Evolutionary conservation across 2,888 invertebrate species (phyloP), one percentile per base, ranked within the genome.

Genomic region (Drosophila sordidapex): DNA sequence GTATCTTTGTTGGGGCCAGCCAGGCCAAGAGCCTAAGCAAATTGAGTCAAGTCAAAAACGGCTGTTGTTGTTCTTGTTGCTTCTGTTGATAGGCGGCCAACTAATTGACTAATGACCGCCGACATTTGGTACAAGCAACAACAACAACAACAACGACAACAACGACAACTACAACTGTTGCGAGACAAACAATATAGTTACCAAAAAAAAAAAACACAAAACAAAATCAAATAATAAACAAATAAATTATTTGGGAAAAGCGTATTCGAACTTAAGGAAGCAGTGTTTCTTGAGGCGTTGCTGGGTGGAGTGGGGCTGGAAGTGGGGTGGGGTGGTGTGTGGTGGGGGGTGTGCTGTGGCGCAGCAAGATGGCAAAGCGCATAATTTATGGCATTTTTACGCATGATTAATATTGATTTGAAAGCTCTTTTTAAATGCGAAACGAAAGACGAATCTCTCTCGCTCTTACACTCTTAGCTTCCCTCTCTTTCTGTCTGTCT

Each of bases 351-450:
- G 13, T 13, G 53, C 29, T 57, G 21, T 57, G 57, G 31, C 57
- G 29, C 51, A 56, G 43, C 53, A 52, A 51, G 35, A 56, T 57
- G 27, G 43, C 35, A 40, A 70, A 66, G 66, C 73, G 74, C 74
- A 71, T 83, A 90, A 90, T 89, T 88, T 82, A 89, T 90, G 81
- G 82, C 82, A 85, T 83, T 85, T 82, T 57, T 71, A 75, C 78
- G 81, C 82, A 89, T 92, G 91, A 91, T 92, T 91, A 90, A 91
- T 92, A 87, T 84, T 79, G 82, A 82, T 92, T 92, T 91, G 81
- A 92, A 83, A 91, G 88, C 85, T 81, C 74, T 77, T 82, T 81
- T 79, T 68, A 64, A 52, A 68, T 40, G 53, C 65, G 69, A 29
- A 73, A 57, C 58, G 49, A 49, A 49, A 57, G 57, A 64, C 54